Evolutionary conservation across 2,113 vertebrate species (phyloP).

Genomic region (Laticauda colubrina): DNA sequence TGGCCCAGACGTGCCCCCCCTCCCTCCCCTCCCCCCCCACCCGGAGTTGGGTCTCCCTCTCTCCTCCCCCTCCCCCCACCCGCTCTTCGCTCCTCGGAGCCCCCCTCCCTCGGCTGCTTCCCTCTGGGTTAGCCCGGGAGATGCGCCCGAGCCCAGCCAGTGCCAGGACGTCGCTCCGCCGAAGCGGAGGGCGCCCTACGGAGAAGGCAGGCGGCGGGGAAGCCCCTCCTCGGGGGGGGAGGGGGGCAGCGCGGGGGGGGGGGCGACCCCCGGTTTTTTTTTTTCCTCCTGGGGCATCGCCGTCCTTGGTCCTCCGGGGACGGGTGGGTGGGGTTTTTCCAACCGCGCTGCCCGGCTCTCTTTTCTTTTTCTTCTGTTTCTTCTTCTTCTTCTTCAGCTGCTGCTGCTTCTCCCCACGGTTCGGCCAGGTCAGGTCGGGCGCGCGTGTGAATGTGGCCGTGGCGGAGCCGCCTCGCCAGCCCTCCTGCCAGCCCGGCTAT

Average conservation of each 20-base stretch:
- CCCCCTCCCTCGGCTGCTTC: background rate
- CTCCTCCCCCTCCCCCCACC: no score
- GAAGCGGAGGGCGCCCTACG: constrained; percentile 73
- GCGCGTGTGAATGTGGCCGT: background rate
- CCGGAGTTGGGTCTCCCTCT: constrained; percentile 70
- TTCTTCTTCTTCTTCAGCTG: constrained; percentile 34
- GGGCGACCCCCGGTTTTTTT: background rate
- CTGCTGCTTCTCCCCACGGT: background rate
- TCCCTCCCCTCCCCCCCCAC: constrained; percentile 70
- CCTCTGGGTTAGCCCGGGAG: constrained; percentile 83
- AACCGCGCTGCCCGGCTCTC: no score
- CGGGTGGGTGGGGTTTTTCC: background rate
- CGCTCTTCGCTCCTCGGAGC: background rate
- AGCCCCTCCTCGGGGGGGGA: background rate
- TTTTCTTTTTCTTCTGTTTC: constrained; percentile 41
- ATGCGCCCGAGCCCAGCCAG: constrained; percentile 96
- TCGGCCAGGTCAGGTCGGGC: background rate
- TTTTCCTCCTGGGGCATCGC: background rate
- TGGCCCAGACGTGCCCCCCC: constrained; percentile 78
- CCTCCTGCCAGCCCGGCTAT: background rate
- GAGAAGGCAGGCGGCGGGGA: constrained; percentile 26
- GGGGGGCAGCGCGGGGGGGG: background rate
- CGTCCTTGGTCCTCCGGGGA: background rate
- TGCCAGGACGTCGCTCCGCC: constrained; percentile 91
- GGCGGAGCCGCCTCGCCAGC: background rate